A percentile compares a stretch with the other conserved stretches of the same genome.
phyloP scores from a whole-genome alignment of 2,888 invertebrate species.

The Agriopis aurantiaria region DNA sequence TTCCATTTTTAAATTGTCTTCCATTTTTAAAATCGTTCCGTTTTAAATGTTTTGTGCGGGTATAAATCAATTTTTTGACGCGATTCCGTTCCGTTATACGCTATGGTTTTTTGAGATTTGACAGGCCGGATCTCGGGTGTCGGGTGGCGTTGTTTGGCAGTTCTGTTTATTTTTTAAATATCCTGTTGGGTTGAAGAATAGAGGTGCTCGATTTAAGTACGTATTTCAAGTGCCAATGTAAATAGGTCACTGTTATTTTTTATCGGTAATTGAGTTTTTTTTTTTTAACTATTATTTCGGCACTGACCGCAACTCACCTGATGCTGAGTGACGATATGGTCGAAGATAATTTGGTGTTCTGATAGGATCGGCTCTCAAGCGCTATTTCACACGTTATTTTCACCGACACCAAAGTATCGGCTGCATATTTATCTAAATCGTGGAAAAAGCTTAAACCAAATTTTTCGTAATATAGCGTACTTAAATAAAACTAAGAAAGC shows the following conservation, averaged over 20 bases:
- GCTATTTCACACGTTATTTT: too few relatives aligned
- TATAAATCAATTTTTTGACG: slow-evolving; percentile 81
- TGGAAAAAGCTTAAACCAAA: not conserved
- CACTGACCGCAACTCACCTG: too few relatives aligned
- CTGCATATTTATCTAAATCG: too few relatives aligned
- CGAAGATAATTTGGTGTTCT: too few relatives aligned
- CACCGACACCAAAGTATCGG: too few relatives aligned
- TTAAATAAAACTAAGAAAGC: not conserved
- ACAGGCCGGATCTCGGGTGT: slow-evolving; percentile 78
- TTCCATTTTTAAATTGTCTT: slow-evolving; percentile 48
- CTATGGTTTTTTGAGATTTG: slow-evolving; percentile 72
- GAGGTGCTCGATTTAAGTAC: slow-evolving; percentile 7
- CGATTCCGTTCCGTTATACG: slow-evolving; percentile 76
- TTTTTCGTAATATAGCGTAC: not conserved
- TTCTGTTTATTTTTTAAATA: slow-evolving; percentile 62
- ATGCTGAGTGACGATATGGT: too few relatives aligned
- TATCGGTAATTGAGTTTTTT: not conserved
- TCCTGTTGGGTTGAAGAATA: slow-evolving; percentile 54
- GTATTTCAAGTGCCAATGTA: slow-evolving; percentile 13
- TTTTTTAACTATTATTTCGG: not conserved
- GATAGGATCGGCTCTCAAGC: too few relatives aligned
- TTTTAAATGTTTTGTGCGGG: slow-evolving; percentile 60
- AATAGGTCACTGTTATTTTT: slow-evolving; percentile 11
- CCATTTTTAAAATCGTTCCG: slow-evolving; percentile 51
- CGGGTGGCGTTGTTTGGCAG: slow-evolving; percentile 67